Evolutionary conservation across 2,888 invertebrate genomes (phyloP).

Genomic region (Ptychoptera albimana): DNA sequence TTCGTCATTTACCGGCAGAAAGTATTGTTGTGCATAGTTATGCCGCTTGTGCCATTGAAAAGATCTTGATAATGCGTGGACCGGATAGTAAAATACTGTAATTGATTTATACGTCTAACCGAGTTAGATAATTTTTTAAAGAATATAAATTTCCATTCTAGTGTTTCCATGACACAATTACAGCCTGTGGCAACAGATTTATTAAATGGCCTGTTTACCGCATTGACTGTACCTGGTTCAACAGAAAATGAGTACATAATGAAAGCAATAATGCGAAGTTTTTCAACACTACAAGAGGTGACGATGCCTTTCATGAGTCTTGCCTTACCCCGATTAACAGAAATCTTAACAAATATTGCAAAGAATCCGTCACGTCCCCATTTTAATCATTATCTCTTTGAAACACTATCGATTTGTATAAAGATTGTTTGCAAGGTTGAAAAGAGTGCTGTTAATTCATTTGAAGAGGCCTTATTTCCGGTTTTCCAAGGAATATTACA

Average conservation of each 20-base stretch:
- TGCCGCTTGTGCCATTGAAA: constrained; percentile 83
- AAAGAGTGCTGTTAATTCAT: constrained; percentile 62
- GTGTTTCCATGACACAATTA: constrained; percentile 44
- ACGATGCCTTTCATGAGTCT: constrained; percentile 64
- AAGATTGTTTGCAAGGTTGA: constrained; percentile 78
- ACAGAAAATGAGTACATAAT: constrained; percentile 95
- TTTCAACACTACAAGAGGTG: constrained; percentile 64
- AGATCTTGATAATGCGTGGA: constrained; percentile 61
- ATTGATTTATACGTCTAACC: constrained; percentile 16
- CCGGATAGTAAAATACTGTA: constrained; percentile 38
- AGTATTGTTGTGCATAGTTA: constrained; percentile 89
- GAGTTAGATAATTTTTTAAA: not conserved
- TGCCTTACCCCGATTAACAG: constrained; percentile 71
- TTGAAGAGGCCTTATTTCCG: constrained; percentile 86
- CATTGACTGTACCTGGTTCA: constrained; percentile 55
- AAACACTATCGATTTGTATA: constrained; percentile 80
- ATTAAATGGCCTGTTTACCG: constrained; percentile 58
- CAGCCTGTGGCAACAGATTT: constrained; percentile 50
- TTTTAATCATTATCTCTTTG: constrained; percentile 97
- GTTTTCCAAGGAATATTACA: constrained; percentile 89
- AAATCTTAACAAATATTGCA: constrained; percentile 65
- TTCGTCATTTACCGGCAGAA: constrained; percentile 56
- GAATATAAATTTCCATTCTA: constrained; percentile 17
- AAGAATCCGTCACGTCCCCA: constrained; percentile 94
- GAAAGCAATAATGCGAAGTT: constrained; percentile 90